Conservation (phyloP, 2,888 invertebrate species). For the Hypomecis atomaria region DNA sequence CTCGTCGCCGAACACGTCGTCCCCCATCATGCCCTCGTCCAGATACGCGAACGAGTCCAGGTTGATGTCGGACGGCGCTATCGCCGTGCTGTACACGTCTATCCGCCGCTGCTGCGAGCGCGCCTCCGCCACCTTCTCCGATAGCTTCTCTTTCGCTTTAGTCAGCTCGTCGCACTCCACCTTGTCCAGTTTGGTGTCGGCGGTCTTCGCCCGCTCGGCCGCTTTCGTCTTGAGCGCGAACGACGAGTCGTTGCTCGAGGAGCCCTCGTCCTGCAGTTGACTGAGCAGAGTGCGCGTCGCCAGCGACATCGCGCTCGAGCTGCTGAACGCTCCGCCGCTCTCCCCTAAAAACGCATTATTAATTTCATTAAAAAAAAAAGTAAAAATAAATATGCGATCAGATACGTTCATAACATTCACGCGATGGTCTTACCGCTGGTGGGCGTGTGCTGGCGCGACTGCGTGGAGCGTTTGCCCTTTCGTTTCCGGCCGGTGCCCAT, state of each 20-base stretch:
- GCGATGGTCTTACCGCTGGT: conserved; percentile 66
- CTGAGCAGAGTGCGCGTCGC: conserved; percentile 79
- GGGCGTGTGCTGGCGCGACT: conserved; percentile 64
- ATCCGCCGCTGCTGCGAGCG: conserved; percentile 75
- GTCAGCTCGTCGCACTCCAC: conserved; percentile 73
- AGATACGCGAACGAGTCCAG: conserved; percentile 82
- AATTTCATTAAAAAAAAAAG: conserved; percentile 49
- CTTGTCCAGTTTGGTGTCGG: conserved; percentile 61
- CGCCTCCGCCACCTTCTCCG: conserved; percentile 75
- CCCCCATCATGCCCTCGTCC: conserved; percentile 78
- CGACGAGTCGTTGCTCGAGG: conserved; percentile 81
- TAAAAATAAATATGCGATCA: conserved; percentile 49
- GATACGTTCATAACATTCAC: conserved; percentile 34
- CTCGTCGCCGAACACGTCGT: conserved; percentile 72
- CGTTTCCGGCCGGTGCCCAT: conserved; percentile 66
- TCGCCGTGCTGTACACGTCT: conserved; percentile 83
- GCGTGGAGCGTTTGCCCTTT: conserved; percentile 64
- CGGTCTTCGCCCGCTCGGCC: conserved; percentile 57
- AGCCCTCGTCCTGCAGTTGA: conserved; percentile 82
- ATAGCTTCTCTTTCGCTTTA: conserved; percentile 74
- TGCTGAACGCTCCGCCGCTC: conserved; percentile 70
- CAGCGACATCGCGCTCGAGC: conserved; percentile 69
- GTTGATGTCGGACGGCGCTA: conserved; percentile 81
- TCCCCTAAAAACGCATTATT: conserved; percentile 70
- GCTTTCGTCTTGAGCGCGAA: conserved; percentile 72